Evolutionary conservation across 2,797 vertebrate species (phyloP), one percentile per base, ranked within the genome.

Genomic region (Menidia menidia): DNA sequence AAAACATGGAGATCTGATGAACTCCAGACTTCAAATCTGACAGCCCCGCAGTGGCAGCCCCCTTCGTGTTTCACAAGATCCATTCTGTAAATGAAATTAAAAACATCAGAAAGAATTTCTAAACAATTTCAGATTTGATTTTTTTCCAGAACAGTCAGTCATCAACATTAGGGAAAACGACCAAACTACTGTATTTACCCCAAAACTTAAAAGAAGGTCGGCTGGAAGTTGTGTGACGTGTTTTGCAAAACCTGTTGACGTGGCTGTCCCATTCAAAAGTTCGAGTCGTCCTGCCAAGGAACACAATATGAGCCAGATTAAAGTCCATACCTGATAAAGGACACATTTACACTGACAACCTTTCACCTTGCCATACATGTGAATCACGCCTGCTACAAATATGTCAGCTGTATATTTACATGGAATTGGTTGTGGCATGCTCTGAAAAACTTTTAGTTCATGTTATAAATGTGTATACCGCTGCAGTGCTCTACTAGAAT

Each of bases 11-110:
- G 89, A 82, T 97, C 91, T 57, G 95, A 90, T 0, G 95, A 91
- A 58, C 92, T 94, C 95, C 94, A 94, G 55, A 97, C 96, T 90
- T 98, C 95, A 71, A 98, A 99, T 62, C 96, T 93, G 42, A 99
- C 83, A 0, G 96, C 95, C 10, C 97, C 96, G 6, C 98, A 99
- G 88, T 99, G 98, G 76, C 98, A 99, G 64, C 97, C 95, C 3
- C 98, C 97, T 0, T 90, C 93, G 83, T 99, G 97, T 71, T 93
- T 97, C 80, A 99, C 96, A 68, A 95, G 84, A 18, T 94, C 95
- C 85, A 94, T 96, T 55, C 95, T 97, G 79, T 64, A 14, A 41
- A 58, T 42, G 75, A 6, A 55, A 64, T n/a, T 50, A 58, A 11
- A 71, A 68, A 14, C 14, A 14, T 44, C 0, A 44, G 4, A 5